Conservation (phyloP, 2,888 invertebrate species). For the Conchocele bisecta region DNA sequence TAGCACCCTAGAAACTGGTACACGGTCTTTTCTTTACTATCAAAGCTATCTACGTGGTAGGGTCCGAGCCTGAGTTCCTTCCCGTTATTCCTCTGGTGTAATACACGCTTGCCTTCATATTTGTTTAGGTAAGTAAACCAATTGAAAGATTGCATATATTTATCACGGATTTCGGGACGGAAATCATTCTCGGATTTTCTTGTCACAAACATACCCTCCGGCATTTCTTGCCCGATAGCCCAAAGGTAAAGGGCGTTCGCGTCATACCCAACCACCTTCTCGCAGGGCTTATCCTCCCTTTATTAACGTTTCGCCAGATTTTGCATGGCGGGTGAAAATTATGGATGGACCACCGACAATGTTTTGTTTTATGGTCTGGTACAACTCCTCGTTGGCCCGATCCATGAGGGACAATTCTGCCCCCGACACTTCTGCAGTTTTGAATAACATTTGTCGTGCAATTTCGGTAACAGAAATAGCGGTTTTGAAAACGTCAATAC, state of each 20-base stretch:
- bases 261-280: too few relatives aligned
- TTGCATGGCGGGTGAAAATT: conserved; percentile 15
- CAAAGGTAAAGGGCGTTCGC: too few relatives aligned
- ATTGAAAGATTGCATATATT: too few relatives aligned
- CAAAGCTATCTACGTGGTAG: conserved; percentile 24
- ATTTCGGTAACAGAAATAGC: conserved; percentile 26
- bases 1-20: conserved; percentile 38
- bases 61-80: conserved; percentile 10
- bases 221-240: too few relatives aligned
- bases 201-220: too few relatives aligned
- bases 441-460: conserved; percentile 31
- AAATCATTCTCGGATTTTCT: too few relatives aligned
- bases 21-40: neutral
- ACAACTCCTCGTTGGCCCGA: conserved; percentile 10
- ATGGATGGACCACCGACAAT: conserved; percentile 16
- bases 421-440: neutral
- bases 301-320: too few relatives aligned
- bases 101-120: too few relatives aligned
- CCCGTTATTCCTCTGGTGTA: too few relatives aligned
- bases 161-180: too few relatives aligned
- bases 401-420: conserved; percentile 19
- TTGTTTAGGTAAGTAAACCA: too few relatives aligned
- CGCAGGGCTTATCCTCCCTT: too few relatives aligned
- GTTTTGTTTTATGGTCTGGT: conserved; percentile 18
- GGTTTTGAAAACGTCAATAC: conserved; percentile 38